phyloP scores from a whole-genome alignment of 2,888 invertebrate species.

The Melieria crassipennis region DNA sequence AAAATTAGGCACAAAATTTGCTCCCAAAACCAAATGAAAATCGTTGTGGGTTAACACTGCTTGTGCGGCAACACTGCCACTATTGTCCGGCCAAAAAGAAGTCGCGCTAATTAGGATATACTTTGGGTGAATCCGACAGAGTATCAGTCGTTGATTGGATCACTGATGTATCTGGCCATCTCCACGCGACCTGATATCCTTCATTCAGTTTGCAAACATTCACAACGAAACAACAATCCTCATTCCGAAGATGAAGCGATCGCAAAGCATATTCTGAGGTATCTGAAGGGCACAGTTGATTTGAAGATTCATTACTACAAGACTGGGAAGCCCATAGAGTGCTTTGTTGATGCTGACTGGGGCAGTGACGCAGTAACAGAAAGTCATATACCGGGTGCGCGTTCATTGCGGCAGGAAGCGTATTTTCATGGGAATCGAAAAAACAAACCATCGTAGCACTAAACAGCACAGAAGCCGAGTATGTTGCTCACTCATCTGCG shows the following conservation, averaged over 20 bases:
- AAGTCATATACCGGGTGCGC: slow-evolving; percentile 30
- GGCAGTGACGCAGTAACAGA: slow-evolving; percentile 22
- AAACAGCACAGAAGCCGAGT: slow-evolving; percentile 44
- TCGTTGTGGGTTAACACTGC: no score
- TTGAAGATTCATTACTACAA: slow-evolving; percentile 11
- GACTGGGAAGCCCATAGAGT: background rate
- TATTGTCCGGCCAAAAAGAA: no score
- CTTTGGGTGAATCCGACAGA: background rate
- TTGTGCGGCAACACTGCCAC: no score
- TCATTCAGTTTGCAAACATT: slow-evolving; percentile 34
- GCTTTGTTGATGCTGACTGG: slow-evolving; percentile 38
- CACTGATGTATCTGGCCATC: slow-evolving; percentile 31
- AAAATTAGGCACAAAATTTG: no score
- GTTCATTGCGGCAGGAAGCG: slow-evolving; percentile 11
- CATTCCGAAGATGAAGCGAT: slow-evolving; percentile 28
- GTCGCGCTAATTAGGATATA: no score
- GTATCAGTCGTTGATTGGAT: slow-evolving; percentile 32
- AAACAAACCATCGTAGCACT: slow-evolving; percentile 29
- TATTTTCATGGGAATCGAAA: slow-evolving; percentile 31
- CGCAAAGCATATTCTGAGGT: slow-evolving; percentile 30
- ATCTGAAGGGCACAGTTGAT: slow-evolving; percentile 24
- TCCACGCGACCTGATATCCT: slow-evolving; percentile 27
- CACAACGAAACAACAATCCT: slow-evolving; percentile 33
- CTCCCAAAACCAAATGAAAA: no score
- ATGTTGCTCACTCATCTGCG: slow-evolving; percentile 45